Percentiles rank a stretch among this genome's conserved stretches.
Evolutionary conservation across 35 echinoderm and acorn worm genomes (phyloP).

Genomic region (Apostichopus japonicus): DNA sequence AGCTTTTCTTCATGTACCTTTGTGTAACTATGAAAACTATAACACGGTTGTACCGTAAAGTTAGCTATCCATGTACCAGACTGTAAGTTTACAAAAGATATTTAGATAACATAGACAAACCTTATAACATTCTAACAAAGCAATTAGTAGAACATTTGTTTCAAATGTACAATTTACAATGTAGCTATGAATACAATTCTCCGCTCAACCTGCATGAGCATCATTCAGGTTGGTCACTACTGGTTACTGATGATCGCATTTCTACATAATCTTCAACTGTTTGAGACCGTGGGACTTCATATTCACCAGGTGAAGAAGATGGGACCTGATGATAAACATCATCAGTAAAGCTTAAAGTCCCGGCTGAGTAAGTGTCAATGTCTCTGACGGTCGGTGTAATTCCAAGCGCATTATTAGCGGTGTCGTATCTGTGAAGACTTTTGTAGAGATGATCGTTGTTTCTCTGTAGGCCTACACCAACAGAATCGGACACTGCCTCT

Average conservation of each 20-base stretch:
- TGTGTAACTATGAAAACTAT: no score
- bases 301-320: not conserved
- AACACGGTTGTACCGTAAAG: no score
- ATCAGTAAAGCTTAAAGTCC: not conserved
- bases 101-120: no score
- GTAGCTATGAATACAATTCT: no score
- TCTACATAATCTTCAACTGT: not conserved
- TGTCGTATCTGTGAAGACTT: slow-evolving; percentile 26
- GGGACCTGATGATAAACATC: not conserved
- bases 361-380: not conserved
- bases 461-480: not conserved
- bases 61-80: no score
- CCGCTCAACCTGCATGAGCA: no score
- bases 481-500: not conserved
- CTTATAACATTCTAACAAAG: no score
- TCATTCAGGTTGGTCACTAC: not conserved
- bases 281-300: not conserved
- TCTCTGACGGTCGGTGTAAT: not conserved
- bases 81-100: no score
- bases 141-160: no score
- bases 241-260: not conserved
- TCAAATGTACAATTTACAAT: no score
- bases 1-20: no score
- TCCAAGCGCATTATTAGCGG: not conserved
- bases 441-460: not conserved